Percentiles rank a stretch among this genome's conserved stretches.
phyloP scores from a whole-genome alignment of 2,888 invertebrate genomes.

The Cataglyphis altisquamis region DNA sequence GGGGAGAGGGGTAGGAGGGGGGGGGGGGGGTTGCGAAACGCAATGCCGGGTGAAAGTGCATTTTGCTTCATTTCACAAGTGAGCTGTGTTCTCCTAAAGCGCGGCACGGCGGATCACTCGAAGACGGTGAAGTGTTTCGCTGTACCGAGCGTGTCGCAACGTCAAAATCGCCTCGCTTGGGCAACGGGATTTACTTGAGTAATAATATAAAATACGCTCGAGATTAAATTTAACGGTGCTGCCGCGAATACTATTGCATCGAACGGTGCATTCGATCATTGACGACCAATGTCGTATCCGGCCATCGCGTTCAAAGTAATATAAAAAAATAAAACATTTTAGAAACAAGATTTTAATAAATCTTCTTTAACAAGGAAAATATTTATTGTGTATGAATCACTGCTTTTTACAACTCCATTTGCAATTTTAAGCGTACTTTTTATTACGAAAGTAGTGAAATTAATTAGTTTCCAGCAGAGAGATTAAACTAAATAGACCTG shows the following conservation, averaged over 20 bases:
- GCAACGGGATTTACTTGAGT: slow-evolving; percentile 53
- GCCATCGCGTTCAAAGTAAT: not conserved
- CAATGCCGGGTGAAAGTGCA: slow-evolving; percentile 81
- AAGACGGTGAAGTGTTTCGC: slow-evolving; percentile 68
- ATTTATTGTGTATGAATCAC: not conserved
- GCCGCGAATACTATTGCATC: not conserved
- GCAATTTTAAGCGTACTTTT: not conserved
- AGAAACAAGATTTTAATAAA: not conserved
- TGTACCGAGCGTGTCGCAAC: slow-evolving; percentile 65
- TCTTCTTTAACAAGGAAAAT: not conserved
- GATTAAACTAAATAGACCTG: not conserved
- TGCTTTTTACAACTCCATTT: slow-evolving; percentile 2
- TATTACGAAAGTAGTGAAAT: not conserved
- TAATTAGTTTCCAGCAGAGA: not conserved
- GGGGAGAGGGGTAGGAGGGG: slow-evolving; percentile 12
- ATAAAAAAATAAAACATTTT: not conserved
- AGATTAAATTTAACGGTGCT: slow-evolving; percentile 25
- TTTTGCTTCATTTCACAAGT: slow-evolving; percentile 81
- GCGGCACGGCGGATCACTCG: slow-evolving; percentile 60
- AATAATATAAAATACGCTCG: slow-evolving; percentile 60
- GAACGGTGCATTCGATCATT: not conserved
- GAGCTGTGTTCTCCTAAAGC: slow-evolving; percentile 58
- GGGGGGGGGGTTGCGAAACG: slow-evolving; percentile 74
- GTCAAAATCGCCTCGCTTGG: slow-evolving; percentile 53
- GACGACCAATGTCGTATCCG: not conserved